Conservation (phyloP, 1,140 invertebrate genomes). For the Gonatopus flavifemur region DNA sequence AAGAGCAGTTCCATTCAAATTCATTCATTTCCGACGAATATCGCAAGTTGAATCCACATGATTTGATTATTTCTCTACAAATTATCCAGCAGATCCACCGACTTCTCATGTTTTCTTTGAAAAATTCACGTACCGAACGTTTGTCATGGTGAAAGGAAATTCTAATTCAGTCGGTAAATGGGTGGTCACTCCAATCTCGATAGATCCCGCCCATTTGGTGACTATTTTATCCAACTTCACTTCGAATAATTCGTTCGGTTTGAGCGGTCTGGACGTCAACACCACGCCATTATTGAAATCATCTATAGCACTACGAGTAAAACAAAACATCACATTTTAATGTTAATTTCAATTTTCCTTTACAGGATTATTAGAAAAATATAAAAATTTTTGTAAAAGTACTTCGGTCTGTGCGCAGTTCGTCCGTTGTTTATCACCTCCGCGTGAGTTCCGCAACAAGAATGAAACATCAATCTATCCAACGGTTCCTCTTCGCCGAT, state of each 20-base stretch:
- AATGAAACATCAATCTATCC: slow-evolving; percentile 83
- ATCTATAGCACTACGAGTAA: slow-evolving; percentile 74
- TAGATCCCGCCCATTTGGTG: slow-evolving; percentile 93
- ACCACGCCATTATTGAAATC: slow-evolving; percentile 98
- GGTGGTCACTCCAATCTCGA: slow-evolving; percentile 93
- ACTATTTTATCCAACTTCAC: slow-evolving; percentile 86
- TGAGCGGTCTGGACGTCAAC: slow-evolving; percentile 80
- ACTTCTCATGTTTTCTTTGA: no score
- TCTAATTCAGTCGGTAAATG: slow-evolving; percentile 85
- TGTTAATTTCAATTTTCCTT: neutral
- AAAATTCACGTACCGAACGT: slow-evolving; percentile 76
- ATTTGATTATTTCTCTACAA: no score
- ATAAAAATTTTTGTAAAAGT: slow-evolving; percentile 46
- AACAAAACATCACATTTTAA: slow-evolving; percentile 7
- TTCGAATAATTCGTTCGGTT: slow-evolving; percentile 88
- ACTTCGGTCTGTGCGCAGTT: slow-evolving; percentile 91
- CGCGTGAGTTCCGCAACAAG: slow-evolving; percentile 86
- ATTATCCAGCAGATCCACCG: no score
- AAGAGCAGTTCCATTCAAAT: no score
- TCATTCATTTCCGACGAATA: no score
- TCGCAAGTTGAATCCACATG: no score
- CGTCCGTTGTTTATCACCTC: slow-evolving; percentile 87
- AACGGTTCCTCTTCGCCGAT: slow-evolving; percentile 54
- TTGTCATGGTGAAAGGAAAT: slow-evolving; percentile 96
- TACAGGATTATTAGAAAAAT: slow-evolving; percentile 1